These are phyloP conservation scores for Stegana nigrithorax DNA, from an alignment of 2,888 invertebrate genomes.

Conservation along the genomic window DNA sequence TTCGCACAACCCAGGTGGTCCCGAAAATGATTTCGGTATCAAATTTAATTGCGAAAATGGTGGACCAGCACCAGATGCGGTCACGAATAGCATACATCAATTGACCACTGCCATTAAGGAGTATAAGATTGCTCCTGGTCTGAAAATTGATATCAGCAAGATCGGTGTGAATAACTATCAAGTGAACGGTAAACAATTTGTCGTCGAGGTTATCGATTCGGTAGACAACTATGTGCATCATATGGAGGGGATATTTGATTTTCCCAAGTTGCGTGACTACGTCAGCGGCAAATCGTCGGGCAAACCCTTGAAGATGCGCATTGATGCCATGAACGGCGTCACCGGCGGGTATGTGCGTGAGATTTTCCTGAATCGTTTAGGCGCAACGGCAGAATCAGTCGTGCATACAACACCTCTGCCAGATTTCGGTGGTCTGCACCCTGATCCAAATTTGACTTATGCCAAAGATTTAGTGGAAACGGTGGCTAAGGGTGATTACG, in stretches of 20 bases:
- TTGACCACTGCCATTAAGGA: conserved; percentile 81
- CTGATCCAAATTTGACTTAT: conserved; percentile 96
- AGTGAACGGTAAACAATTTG: conserved; percentile 74
- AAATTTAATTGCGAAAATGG: conserved; percentile 99
- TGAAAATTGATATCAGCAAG: conserved; percentile 81
- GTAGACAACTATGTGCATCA: conserved; percentile 87
- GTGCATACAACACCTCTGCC: conserved; percentile 85
- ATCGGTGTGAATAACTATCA: conserved; percentile 77
- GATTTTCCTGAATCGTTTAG: conserved; percentile 89
- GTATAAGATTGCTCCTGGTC: conserved; percentile 83
- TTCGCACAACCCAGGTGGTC: conserved; percentile 99
- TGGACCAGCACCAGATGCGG: conserved; percentile 92
- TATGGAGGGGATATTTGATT: conserved; percentile 98
- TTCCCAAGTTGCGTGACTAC: conserved; percentile 79
- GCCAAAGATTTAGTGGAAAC: conserved; percentile 82
- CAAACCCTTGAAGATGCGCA: conserved; percentile 84
- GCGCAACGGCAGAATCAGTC: conserved; percentile 78
- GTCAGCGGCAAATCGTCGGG: conserved; percentile 77
- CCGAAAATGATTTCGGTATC: conserved; percentile 97
- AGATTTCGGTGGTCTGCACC: conserved; percentile 96
- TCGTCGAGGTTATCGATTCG: conserved; percentile 90
- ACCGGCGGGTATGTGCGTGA: conserved; percentile 95
- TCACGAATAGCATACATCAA: conserved; percentile 89
- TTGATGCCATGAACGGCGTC: conserved; percentile 97
- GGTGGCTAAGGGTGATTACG: conserved; percentile 73